Conservation (phyloP, 1,140 invertebrate genomes). For the Caerostris darwini region DNA sequence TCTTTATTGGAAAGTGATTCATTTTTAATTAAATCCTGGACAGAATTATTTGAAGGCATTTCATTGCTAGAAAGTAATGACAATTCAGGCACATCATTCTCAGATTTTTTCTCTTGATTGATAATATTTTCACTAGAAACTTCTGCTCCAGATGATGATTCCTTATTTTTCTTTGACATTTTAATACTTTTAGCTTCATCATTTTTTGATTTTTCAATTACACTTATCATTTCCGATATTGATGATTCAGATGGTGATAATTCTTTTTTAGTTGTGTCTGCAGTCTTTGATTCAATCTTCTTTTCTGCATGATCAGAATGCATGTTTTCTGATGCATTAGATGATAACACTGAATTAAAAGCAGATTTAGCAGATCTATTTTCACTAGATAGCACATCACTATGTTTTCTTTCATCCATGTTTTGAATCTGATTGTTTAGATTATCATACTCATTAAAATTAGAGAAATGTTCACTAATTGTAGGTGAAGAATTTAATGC, state of each 20-base stretch:
- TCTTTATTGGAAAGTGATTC: not conserved
- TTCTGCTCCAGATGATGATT: not conserved
- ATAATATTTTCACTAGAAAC: not conserved
- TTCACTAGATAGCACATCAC: not conserved
- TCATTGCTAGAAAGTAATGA: not conserved
- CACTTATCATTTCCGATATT: slow-evolving; percentile 55
- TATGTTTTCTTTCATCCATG: not conserved
- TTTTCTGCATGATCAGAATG: not conserved
- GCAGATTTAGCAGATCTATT: not conserved
- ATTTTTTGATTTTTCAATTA: slow-evolving; percentile 57
- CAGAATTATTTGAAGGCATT: not conserved
- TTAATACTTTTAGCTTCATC: not conserved
- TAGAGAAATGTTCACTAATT: not conserved
- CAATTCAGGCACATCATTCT: not conserved
- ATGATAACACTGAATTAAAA: not conserved
- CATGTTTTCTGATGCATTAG: not conserved
- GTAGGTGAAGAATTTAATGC: not conserved
- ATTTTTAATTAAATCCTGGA: not conserved
- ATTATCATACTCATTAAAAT: not conserved
- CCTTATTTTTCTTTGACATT: not conserved
- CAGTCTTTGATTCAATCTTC: not conserved
- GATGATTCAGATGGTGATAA: slow-evolving; percentile 50
- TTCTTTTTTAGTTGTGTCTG: not conserved
- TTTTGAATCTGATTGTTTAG: not conserved
- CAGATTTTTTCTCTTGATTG: not conserved